Evolutionary conservation across 2,888 invertebrate species (phyloP), one percentile per base, ranked within the genome.

Genomic region (Emmelina monodactyla): DNA sequence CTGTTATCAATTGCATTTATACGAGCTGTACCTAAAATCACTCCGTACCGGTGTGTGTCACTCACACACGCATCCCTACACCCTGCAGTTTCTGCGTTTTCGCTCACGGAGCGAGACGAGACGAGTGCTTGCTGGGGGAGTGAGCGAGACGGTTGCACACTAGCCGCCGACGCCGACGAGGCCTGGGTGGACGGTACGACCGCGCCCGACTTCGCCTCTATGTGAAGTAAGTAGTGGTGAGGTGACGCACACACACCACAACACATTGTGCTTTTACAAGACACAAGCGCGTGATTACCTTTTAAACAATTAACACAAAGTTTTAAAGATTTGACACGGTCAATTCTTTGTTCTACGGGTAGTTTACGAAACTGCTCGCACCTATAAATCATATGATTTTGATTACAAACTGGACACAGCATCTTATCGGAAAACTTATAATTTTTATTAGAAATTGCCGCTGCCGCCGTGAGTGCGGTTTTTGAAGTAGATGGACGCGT

Each of bases 151-250:
- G 16, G 3, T 12, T 34, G 14, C 25, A 12, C 19, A 14, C 2
- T 10, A 22, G 13, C 14, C 25, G 25, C n/a, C 6, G 9, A n/a
- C n/a, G 3, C n/a, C n/a, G n/a, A n/a, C n/a, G n/a, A n/a, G n/a
- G n/a, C n/a, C 25, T 25, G 25, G n/a, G 6, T 4, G 3, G 25
- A n/a, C 25, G n/a, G 29, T 29, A 29, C 29, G 12, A 29, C 12
- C 29, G 12, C 11, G 15, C 13, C n/a, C 16, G 4, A 15, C 7
- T 15, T 29, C 7, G 33, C 6, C 12, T 37, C 33, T 3, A 33
- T 1, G 14, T 33, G 37, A 6, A 37, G n/a, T 2, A 28, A 30
- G 28, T 37, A 28, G 13, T 37, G 37, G 28, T 33, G 37, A 11
- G 25, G 25, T 25, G 25, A 25, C 25, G 25, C 25, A 25, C 25